A percentile compares a stretch with the other conserved stretches of the same genome.
Conservation (phyloP, 2,113 vertebrate genomes). For the Elephas maximus region DNA sequence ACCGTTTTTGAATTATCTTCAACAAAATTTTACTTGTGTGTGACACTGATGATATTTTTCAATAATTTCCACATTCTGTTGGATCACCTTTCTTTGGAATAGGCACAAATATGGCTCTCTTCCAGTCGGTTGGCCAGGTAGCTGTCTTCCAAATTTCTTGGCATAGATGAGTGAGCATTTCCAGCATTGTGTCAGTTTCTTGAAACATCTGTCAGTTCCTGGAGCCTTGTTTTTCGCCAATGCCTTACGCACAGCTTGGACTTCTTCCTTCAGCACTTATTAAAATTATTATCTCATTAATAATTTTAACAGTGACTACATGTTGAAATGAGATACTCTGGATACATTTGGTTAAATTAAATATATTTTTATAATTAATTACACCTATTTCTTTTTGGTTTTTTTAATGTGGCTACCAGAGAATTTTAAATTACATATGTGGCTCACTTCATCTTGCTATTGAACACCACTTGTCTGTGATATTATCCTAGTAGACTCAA, state of each 20-base stretch:
- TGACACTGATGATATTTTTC: background rate
- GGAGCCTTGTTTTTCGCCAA: background rate
- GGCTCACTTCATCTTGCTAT: background rate
- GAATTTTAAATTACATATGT: background rate
- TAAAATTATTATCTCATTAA: background rate
- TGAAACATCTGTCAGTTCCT: background rate
- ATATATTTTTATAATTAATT: conserved; percentile 11
- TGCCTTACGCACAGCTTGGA: background rate
- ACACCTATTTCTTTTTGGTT: background rate
- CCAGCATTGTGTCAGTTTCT: background rate
- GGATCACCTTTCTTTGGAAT: background rate
- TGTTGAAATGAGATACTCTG: background rate
- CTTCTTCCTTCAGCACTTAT: background rate
- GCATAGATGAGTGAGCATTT: no score
- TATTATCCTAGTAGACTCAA: background rate
- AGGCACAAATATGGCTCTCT: background rate
- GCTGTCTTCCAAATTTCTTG: no score
- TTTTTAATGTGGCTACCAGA: background rate
- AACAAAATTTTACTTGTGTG: background rate
- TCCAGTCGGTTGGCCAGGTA: background rate
- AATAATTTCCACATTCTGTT: background rate
- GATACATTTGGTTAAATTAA: background rate
- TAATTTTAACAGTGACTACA: background rate
- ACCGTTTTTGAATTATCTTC: background rate
- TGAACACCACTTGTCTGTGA: background rate